Conservation (phyloP, 2,797 vertebrate genomes). For the Macropodus opercularis region DNA sequence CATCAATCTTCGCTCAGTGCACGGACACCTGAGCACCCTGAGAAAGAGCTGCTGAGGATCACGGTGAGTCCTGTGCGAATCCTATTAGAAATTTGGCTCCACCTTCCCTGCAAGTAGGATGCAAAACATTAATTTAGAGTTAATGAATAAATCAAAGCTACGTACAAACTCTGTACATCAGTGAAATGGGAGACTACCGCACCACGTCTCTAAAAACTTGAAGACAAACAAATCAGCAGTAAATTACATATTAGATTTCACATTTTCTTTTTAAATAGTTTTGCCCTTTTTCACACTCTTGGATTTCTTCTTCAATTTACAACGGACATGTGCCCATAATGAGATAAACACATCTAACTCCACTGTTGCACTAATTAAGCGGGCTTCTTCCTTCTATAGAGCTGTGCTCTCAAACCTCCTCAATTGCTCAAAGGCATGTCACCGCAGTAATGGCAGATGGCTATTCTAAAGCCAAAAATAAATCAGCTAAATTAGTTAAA, state of each 20-base stretch:
- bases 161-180: no score
- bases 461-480: constrained; percentile 62
- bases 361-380: constrained; percentile 76
- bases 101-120: no score
- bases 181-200: constrained; percentile 11
- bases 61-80: constrained; percentile 16
- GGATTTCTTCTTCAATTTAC: constrained; percentile 17
- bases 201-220: neutral
- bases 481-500: constrained; percentile 60
- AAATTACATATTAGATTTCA: constrained; percentile 13
- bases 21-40: constrained; percentile 41
- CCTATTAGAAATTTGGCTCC: no score
- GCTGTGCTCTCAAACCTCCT: constrained; percentile 62
- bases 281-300: constrained; percentile 19
- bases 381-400: constrained; percentile 54
- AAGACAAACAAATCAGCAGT: constrained; percentile 15
- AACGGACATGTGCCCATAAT: constrained; percentile 42
- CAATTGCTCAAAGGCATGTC: constrained; percentile 69
- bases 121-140: no score
- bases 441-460: constrained; percentile 77
- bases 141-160: no score
- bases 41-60: constrained; percentile 44
- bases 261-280: constrained; percentile 26
- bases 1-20: constrained; percentile 55
- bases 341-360: constrained; percentile 65